phyloP scores from a whole-genome alignment of 2,113 vertebrate genomes.

The Xiphophorus hellerii region DNA sequence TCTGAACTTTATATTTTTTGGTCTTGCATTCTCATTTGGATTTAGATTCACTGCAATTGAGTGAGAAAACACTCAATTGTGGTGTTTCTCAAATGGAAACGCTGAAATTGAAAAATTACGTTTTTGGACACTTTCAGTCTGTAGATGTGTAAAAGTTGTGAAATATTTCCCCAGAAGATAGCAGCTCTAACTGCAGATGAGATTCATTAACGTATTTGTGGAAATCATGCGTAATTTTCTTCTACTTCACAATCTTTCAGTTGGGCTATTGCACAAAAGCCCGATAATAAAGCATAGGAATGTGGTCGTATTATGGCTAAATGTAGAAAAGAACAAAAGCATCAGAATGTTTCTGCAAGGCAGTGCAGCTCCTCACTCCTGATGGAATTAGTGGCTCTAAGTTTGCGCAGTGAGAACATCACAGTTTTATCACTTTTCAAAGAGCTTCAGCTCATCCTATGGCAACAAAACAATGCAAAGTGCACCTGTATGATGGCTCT shows the following conservation, averaged over 20 bases:
- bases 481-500: conserved; percentile 5
- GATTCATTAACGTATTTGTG: not conserved
- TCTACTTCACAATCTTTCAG: not conserved
- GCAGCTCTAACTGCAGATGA: not conserved
- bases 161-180: not conserved
- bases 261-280: not conserved
- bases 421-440: not conserved
- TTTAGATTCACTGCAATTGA: too few relatives aligned
- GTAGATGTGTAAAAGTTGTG: not conserved
- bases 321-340: too few relatives aligned
- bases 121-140: too few relatives aligned
- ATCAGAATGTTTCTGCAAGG: not conserved
- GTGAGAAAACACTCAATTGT: too few relatives aligned
- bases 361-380: not conserved
- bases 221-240: not conserved
- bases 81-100: too few relatives aligned
- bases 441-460: not conserved
- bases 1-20: too few relatives aligned
- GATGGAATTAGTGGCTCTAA: not conserved
- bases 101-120: too few relatives aligned
- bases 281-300: too few relatives aligned
- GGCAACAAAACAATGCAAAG: not conserved
- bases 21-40: too few relatives aligned
- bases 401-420: not conserved
- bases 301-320: too few relatives aligned